Base-by-base conservation (phyloP, 1,140 invertebrate genomes). In the Drosophila triauraria region DNA sequence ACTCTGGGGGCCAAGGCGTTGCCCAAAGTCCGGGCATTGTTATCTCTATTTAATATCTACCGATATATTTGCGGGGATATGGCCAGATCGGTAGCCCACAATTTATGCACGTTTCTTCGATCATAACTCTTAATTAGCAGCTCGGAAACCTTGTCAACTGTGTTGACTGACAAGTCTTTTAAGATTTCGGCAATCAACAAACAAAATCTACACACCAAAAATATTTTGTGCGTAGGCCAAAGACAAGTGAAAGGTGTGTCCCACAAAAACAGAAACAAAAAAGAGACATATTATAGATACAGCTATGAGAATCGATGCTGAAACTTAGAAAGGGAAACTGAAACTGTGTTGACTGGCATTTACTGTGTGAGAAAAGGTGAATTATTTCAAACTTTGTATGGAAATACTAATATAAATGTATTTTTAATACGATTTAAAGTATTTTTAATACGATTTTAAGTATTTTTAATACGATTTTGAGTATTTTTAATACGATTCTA, bases 141-240 rank as follows among this genome's bases (percentile, higher is more conserved):
- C 70, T 68, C 44, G 65, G 56, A 75, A 90, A 88, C 85, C 84
- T 90, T 87, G 84, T 87, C 84, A 87, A 88, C 80, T 64, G 83
- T 84, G 84, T 90, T 87, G 84, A 87, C 83, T 90, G 84, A 87
- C 84, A 87, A 87, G 80, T 84, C 84, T 90, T 81, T 87, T 84
- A 87, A 65, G 80, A 75, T 88, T 84, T 88, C 77, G 80, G 54
- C 84, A 88, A 83, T 87, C 84, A 75, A 61, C 75, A 77, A 77
- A 76, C 75, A 60, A 27, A 77, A 77, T 70, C 67, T 68, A 46
- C 17, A 74, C 70, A 57, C 47, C 43, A 78, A 60, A 77, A 60
- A 61, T 47, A 83, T 67, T 65, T 80, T 74, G 63, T 83, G 80
- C 83, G 84, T 87, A 80, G 84, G 84, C 74, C 64, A 56, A 20